Conservation (phyloP, 2,888 invertebrate species). For the Pristionchus entomophagus region DNA sequence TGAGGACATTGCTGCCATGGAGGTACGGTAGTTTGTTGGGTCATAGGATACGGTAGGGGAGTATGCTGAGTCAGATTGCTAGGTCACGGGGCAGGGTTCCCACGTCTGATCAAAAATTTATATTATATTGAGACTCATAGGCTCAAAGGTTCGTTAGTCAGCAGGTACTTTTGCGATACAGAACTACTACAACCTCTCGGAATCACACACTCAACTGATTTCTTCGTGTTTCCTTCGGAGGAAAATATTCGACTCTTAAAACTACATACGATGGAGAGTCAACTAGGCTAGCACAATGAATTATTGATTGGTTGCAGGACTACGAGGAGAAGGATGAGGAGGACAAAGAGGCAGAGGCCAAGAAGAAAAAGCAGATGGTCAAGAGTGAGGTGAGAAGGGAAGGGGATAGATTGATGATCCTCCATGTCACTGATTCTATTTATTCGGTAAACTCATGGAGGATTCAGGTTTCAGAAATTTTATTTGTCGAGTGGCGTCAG, state of each 20-base stretch:
- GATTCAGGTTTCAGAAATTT: too few relatives aligned
- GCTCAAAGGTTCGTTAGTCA: too few relatives aligned
- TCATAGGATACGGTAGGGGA: too few relatives aligned
- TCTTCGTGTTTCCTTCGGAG: too few relatives aligned
- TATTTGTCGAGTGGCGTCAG: not conserved
- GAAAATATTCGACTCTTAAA: not conserved
- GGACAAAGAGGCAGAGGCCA: constrained; percentile 43
- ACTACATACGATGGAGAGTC: too few relatives aligned
- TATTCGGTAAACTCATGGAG: too few relatives aligned
- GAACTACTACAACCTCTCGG: too few relatives aligned
- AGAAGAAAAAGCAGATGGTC: constrained; percentile 35
- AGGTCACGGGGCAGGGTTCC: not conserved
- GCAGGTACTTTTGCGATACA: too few relatives aligned
- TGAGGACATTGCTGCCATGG: constrained; percentile 58
- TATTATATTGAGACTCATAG: too few relatives aligned
- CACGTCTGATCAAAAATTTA: not conserved
- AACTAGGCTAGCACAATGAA: not conserved
- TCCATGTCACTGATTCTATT: not conserved
- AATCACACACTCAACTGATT: too few relatives aligned
- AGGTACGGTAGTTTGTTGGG: constrained; percentile 46
- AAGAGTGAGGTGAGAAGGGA: constrained; percentile 3
- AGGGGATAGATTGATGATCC: not conserved
- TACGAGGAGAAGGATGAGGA: constrained; percentile 45
- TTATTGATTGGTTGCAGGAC: not conserved
- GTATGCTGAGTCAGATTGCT: not conserved